phyloP scores from a whole-genome alignment of 2,113 vertebrate species.

The Coracopsis vasa region DNA sequence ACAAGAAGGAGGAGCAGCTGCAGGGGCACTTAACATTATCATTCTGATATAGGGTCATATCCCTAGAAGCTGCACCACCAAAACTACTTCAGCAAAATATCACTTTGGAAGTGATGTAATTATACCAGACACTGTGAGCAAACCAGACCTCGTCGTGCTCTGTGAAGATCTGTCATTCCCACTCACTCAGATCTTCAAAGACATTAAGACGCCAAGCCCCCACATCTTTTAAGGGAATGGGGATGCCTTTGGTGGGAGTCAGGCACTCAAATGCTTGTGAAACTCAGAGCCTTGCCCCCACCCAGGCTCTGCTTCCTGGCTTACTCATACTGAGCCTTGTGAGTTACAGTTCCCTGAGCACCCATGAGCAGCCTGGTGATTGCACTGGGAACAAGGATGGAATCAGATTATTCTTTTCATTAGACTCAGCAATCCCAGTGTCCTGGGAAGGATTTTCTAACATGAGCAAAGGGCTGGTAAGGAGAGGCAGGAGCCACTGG shows the following conservation, averaged over 20 bases:
- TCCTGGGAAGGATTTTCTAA: not conserved
- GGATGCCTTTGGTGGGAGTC: not conserved
- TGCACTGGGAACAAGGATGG: not conserved
- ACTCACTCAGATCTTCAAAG: slow-evolving; percentile 16
- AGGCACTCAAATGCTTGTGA: not conserved
- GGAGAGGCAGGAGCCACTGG: not conserved
- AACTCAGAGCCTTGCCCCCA: not conserved
- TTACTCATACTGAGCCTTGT: not conserved
- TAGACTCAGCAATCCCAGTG: not conserved
- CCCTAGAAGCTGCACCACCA: not conserved
- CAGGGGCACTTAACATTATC: not conserved
- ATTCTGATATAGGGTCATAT: not conserved
- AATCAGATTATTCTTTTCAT: not conserved
- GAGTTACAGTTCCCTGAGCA: not conserved
- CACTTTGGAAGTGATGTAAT: not conserved
- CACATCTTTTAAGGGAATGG: not conserved
- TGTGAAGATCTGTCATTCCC: slow-evolving; percentile 4
- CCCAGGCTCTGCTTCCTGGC: not conserved
- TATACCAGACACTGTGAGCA: not conserved
- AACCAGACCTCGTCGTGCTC: not conserved
- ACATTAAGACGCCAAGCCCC: not conserved
- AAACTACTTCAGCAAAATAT: not conserved
- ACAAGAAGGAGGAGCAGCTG: not conserved
- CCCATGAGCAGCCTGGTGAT: not conserved
- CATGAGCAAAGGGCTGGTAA: not conserved